A percentile compares a stretch with the other conserved stretches of the same genome.
Conservation (phyloP, 2,797 vertebrate species). For the Myoxocephalus aenaeus region DNA sequence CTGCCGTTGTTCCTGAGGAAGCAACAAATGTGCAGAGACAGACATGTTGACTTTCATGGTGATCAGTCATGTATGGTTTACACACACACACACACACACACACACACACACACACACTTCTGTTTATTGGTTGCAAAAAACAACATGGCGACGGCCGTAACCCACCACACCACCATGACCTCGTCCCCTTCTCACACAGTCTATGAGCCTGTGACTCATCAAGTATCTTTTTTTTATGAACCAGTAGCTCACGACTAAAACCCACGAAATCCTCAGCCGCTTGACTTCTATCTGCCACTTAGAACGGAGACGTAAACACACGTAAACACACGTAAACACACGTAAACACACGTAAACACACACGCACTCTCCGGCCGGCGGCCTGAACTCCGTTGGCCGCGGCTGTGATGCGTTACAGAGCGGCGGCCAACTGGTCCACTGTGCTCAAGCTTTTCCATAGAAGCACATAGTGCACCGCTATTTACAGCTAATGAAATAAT, state of each 20-base stretch:
- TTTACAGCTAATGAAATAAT: slow-evolving; percentile 62
- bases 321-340: too few species aligned
- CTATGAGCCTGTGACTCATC: too few species aligned
- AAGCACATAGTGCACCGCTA: slow-evolving; percentile 34
- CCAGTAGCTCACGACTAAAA: background rate
- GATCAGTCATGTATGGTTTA: slow-evolving; percentile 66
- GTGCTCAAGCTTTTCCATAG: slow-evolving; percentile 60
- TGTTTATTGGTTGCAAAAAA: too few species aligned
- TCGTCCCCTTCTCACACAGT: too few species aligned
- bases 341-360: slow-evolving; percentile 8
- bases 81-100: too few species aligned
- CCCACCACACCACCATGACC: too few species aligned
- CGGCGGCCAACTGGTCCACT: slow-evolving; percentile 44
- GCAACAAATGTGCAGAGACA: slow-evolving; percentile 35
- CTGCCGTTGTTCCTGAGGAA: slow-evolving; percentile 74
- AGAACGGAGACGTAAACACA: slow-evolving; percentile 34
- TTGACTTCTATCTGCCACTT: slow-evolving; percentile 13
- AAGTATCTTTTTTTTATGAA: too few species aligned
- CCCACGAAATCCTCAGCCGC: background rate
- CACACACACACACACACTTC: too few species aligned
- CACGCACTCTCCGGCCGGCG: slow-evolving; percentile 46
- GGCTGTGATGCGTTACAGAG: slow-evolving; percentile 43
- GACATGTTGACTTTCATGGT: slow-evolving; percentile 28
- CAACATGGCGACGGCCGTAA: too few species aligned
- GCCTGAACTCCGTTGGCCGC: slow-evolving; percentile 59